Conservation (phyloP, 2,888 invertebrate species). For the Strigamia maritima region DNA sequence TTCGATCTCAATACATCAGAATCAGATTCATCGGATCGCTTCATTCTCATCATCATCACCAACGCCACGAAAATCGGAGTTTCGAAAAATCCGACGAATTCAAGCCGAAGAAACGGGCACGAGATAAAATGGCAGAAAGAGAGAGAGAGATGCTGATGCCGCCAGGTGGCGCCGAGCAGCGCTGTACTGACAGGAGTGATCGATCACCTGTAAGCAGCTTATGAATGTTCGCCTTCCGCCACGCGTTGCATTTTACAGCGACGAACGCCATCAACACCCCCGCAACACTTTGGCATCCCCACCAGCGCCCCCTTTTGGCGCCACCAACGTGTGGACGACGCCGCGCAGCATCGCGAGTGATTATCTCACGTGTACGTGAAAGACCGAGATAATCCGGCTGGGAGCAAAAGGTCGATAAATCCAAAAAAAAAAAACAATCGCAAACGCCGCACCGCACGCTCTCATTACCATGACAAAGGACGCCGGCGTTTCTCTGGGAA, state of each 20-base stretch:
- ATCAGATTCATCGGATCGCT: background rate
- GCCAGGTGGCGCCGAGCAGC: background rate
- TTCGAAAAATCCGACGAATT: background rate
- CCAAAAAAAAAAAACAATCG: background rate
- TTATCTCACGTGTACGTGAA: slow-evolving; percentile 24
- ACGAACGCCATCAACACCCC: slow-evolving; percentile 26
- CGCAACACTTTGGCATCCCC: slow-evolving; percentile 10
- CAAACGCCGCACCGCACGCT: slow-evolving; percentile 13
- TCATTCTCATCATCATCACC: slow-evolving; percentile 12
- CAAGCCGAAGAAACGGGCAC: slow-evolving; percentile 12
- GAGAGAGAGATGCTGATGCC: background rate
- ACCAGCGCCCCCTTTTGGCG: background rate
- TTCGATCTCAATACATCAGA: too few species aligned
- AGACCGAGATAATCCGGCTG: slow-evolving; percentile 19
- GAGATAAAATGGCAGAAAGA: background rate
- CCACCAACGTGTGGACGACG: slow-evolving; percentile 2
- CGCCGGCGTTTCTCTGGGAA: slow-evolving; percentile 14
- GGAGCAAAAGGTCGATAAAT: slow-evolving; percentile 27
- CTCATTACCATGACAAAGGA: slow-evolving; percentile 25
- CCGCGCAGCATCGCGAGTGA: background rate
- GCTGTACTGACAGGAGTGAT: slow-evolving; percentile 14
- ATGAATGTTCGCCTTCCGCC: slow-evolving; percentile 23
- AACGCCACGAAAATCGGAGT: background rate
- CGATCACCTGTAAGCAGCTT: slow-evolving; percentile 26
- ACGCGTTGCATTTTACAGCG: slow-evolving; percentile 23